Evolutionary conservation across 2,888 invertebrate genomes (phyloP).

Genomic region (Amphiduros pacificus): DNA sequence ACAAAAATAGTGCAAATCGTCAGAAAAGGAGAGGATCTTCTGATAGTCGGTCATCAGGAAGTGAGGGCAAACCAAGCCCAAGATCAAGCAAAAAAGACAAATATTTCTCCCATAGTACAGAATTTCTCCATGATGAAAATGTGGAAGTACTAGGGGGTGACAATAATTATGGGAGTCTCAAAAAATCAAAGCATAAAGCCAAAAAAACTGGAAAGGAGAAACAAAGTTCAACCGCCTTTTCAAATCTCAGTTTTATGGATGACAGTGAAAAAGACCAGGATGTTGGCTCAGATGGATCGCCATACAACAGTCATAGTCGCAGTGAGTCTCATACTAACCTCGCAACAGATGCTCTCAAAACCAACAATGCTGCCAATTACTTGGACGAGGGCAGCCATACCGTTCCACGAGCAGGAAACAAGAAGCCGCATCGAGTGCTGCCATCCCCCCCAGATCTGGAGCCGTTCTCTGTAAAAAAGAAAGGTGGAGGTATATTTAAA

Average conservation of each 20-base stretch:
- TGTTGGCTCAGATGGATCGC: background rate
- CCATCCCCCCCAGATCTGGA: slow-evolving; percentile 1
- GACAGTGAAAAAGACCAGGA: slow-evolving; percentile 19
- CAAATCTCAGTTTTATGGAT: slow-evolving; percentile 28
- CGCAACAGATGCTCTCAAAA: slow-evolving; percentile 10
- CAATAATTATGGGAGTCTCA: slow-evolving; percentile 15
- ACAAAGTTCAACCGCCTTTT: slow-evolving; percentile 18
- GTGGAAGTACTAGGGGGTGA: slow-evolving; percentile 20
- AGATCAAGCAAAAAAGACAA: slow-evolving; percentile 11
- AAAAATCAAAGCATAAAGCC: slow-evolving; percentile 11
- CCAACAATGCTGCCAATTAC: slow-evolving; percentile 10
- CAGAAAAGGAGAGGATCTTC: slow-evolving; percentile 16
- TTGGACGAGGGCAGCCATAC: slow-evolving; percentile 24
- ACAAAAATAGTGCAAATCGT: background rate
- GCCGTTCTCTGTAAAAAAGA: slow-evolving; percentile 16
- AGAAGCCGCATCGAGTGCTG: slow-evolving; percentile 19
- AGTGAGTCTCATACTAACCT: slow-evolving; percentile 17
- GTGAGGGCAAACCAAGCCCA: slow-evolving; percentile 18
- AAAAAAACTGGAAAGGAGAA: slow-evolving; percentile 18
- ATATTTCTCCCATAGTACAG: slow-evolving; percentile 7
- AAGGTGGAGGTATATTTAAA: slow-evolving; percentile 7
- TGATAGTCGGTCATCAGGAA: slow-evolving; percentile 23
- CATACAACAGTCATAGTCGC: background rate
- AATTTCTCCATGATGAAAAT: slow-evolving; percentile 24
- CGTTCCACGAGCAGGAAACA: slow-evolving; percentile 24